A percentile compares a stretch with the other conserved stretches of the same genome.
phyloP scores from a whole-genome alignment of 2,797 vertebrate genomes.

The Sciurus vulgaris region DNA sequence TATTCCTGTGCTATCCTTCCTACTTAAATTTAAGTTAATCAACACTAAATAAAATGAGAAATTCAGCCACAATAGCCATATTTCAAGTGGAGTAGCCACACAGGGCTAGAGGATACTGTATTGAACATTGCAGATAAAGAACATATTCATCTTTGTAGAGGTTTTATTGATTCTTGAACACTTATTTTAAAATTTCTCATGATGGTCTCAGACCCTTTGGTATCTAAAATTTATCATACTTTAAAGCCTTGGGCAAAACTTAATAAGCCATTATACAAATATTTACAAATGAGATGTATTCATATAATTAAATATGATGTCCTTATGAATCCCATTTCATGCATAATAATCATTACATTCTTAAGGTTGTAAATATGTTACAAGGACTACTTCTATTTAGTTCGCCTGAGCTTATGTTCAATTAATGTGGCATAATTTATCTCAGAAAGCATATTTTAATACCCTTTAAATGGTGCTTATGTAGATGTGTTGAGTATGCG shows the following conservation, averaged over 20 bases:
- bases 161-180: not conserved
- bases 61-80: not conserved
- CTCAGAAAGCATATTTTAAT: slow-evolving; percentile 16
- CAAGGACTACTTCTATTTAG: not conserved
- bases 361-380: slow-evolving; percentile 34
- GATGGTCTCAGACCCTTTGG: not conserved
- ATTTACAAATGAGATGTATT: slow-evolving; percentile 27
- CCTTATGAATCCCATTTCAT: not conserved
- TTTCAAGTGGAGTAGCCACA: not conserved
- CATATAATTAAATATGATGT: slow-evolving; percentile 42
- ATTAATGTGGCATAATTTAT: slow-evolving; percentile 35
- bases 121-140: not conserved
- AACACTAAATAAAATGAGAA: slow-evolving; percentile 31
- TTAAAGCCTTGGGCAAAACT: slow-evolving; percentile 29
- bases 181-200: not conserved
- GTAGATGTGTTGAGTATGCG: not conserved
- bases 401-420: slow-evolving; percentile 30
- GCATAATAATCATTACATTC: slow-evolving; percentile 1
- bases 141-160: not conserved
- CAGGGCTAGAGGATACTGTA: not conserved
- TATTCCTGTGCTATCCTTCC: not conserved
- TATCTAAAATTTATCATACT: not conserved
- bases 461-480: not conserved
- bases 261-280: not conserved
- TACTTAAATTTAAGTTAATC: slow-evolving; percentile 31